Conservation (phyloP, 1,140 invertebrate genomes). For the Listronotus bonariensis region DNA sequence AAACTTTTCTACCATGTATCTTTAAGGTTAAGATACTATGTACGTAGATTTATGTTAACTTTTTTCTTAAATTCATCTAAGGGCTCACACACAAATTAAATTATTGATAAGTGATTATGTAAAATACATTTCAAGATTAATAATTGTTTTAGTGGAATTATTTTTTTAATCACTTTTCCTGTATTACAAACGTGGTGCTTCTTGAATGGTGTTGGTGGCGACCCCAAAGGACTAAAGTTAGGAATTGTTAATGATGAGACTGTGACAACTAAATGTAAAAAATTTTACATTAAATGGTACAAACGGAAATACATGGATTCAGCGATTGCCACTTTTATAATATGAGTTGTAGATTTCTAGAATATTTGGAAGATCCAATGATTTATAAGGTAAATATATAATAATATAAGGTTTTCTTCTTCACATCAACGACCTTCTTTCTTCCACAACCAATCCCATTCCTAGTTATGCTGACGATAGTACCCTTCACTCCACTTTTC, state of each 20-base stretch:
- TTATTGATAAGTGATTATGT: too few species aligned
- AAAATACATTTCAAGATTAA: neutral
- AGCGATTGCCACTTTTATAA: conserved; percentile 60
- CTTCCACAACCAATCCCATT: too few species aligned
- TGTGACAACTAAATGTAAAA: conserved; percentile 52
- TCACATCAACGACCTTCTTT: too few species aligned
- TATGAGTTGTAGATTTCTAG: conserved; percentile 64
- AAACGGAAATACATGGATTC: conserved; percentile 44
- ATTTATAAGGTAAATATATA: conserved; percentile 57
- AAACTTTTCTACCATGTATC: too few species aligned
- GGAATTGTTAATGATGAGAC: conserved; percentile 79
- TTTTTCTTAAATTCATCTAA: too few species aligned
- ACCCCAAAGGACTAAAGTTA: conserved; percentile 72
- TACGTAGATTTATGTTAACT: too few species aligned
- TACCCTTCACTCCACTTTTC: too few species aligned
- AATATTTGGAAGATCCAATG: conserved; percentile 58
- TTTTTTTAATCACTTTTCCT: conserved; percentile 83
- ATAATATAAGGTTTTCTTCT: too few species aligned
- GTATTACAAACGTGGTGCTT: conserved; percentile 79
- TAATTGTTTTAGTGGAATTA: conserved; percentile 65
- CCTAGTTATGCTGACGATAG: too few species aligned
- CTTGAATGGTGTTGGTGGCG: conserved; percentile 78
- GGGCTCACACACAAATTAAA: too few species aligned
- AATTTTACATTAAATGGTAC: conserved; percentile 47
- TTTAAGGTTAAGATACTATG: too few species aligned